Conservation (phyloP, 2,113 vertebrate genomes). For the Platysteira castanea region DNA sequence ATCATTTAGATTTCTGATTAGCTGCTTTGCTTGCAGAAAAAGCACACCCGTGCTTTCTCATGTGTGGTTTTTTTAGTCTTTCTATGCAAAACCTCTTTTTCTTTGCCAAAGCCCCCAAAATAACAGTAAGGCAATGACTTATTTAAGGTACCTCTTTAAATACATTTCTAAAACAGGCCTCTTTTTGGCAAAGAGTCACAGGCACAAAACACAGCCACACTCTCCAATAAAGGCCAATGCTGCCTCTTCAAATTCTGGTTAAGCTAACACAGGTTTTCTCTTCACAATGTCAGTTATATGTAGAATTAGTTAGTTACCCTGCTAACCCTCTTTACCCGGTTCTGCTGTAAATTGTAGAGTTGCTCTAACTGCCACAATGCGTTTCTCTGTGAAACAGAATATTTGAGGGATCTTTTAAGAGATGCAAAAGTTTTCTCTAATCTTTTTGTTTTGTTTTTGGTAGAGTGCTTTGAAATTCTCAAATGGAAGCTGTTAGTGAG, state of each 20-base stretch:
- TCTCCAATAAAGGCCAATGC: neutral
- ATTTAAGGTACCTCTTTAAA: neutral
- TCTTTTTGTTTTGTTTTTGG: neutral
- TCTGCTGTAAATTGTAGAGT: neutral
- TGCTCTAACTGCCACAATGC: neutral
- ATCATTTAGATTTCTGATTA: neutral
- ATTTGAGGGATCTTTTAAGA: neutral
- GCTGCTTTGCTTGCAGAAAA: neutral
- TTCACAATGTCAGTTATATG: neutral
- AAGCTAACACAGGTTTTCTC: neutral
- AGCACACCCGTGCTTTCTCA: neutral
- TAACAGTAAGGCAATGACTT: neutral
- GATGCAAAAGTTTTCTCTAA: neutral
- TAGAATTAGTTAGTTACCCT: neutral
- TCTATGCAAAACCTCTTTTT: neutral
- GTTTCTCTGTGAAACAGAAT: neutral
- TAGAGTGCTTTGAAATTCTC: neutral
- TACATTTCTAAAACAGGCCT: neutral
- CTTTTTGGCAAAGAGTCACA: neutral
- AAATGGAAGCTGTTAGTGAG: neutral
- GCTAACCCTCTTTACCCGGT: fast-evolving
- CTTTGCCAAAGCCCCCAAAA: neutral
- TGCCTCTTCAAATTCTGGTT: neutral
- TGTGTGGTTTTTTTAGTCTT: neutral
- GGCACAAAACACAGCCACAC: neutral